These are phyloP conservation scores for Coracopsis vasa DNA, from an alignment of 2,113 vertebrate species.

Conservation along the genomic window DNA sequence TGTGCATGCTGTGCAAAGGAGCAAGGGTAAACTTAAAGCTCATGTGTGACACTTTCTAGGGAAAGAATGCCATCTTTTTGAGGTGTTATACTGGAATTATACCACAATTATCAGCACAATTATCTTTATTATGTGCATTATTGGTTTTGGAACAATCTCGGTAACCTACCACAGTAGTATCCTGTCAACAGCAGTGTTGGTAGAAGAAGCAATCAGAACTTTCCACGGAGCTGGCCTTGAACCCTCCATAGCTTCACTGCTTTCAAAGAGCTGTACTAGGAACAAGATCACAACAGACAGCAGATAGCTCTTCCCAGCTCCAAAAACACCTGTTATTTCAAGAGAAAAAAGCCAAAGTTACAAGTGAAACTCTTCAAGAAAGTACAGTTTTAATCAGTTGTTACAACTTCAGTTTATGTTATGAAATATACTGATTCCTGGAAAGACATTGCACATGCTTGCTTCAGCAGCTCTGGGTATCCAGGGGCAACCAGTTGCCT, in stretches of 20 bases:
- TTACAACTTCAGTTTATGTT: background rate
- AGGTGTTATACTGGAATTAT: background rate
- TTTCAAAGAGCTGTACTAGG: slow-evolving; percentile 78
- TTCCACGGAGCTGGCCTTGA: slow-evolving; percentile 69
- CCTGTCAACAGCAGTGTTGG: slow-evolving; percentile 81
- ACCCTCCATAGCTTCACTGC: slow-evolving; percentile 12
- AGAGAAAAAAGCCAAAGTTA: background rate
- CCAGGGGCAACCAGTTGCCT: background rate
- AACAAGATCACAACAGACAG: slow-evolving; percentile 79
- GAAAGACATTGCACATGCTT: background rate
- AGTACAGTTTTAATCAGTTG: background rate
- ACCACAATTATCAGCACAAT: background rate
- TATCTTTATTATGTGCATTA: background rate
- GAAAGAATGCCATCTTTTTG: background rate
- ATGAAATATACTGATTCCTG: background rate
- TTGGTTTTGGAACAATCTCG: background rate
- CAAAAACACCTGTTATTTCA: slow-evolving; percentile 78
- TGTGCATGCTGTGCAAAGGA: background rate
- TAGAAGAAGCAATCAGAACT: slow-evolving; percentile 80
- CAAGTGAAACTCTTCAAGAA: background rate
- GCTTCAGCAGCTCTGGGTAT: background rate
- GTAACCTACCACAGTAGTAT: slow-evolving; percentile 76
- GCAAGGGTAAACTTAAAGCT: background rate
- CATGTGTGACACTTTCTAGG: fast-evolving
- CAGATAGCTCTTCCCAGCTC: slow-evolving; percentile 84